Evolutionary conservation across 2,888 invertebrate species (phyloP).

Genomic region (Caenorhabditis japonica): DNA sequence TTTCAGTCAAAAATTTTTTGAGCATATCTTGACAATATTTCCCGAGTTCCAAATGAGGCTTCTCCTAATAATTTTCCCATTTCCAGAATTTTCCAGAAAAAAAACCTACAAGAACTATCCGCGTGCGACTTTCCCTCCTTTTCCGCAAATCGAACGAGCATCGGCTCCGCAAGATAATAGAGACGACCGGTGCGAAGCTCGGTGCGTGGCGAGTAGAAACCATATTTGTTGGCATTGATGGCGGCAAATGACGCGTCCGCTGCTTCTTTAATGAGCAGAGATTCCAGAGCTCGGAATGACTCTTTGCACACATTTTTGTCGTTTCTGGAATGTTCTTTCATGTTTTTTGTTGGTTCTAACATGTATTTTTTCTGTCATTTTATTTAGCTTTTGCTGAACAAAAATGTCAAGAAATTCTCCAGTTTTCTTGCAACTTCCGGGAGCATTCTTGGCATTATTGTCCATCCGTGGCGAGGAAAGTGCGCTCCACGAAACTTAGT

Average conservation of each 20-base stretch:
- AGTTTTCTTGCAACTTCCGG: too few species aligned
- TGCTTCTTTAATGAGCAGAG: slow-evolving; percentile 34
- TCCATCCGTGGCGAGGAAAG: too few species aligned
- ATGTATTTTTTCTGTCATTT: too few species aligned
- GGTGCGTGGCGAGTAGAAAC: slow-evolving; percentile 45
- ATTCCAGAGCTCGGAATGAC: slow-evolving; percentile 37
- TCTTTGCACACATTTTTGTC: slow-evolving; percentile 43
- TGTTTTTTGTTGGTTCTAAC: too few species aligned
- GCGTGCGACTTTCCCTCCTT: slow-evolving; percentile 22
- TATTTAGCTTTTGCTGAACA: not conserved
- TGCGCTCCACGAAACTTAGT: too few species aligned
- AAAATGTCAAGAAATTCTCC: too few species aligned
- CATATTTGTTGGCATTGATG: slow-evolving; percentile 37
- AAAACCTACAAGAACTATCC: slow-evolving; percentile 13
- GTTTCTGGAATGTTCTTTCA: slow-evolving; percentile 13
- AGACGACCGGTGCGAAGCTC: slow-evolving; percentile 41
- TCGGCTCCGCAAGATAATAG: slow-evolving; percentile 52
- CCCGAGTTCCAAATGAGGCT: too few species aligned
- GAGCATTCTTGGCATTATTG: too few species aligned
- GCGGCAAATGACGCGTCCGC: slow-evolving; percentile 40
- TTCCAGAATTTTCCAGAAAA: too few species aligned
- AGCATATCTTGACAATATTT: too few species aligned
- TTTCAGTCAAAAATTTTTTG: too few species aligned
- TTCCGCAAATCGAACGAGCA: slow-evolving; percentile 16
- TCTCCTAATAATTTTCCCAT: too few species aligned